A percentile compares a stretch with the other conserved stretches of the same genome.
Evolutionary conservation across 2,113 vertebrate species (phyloP).

Genomic region (Engraulis encrasicolus): DNA sequence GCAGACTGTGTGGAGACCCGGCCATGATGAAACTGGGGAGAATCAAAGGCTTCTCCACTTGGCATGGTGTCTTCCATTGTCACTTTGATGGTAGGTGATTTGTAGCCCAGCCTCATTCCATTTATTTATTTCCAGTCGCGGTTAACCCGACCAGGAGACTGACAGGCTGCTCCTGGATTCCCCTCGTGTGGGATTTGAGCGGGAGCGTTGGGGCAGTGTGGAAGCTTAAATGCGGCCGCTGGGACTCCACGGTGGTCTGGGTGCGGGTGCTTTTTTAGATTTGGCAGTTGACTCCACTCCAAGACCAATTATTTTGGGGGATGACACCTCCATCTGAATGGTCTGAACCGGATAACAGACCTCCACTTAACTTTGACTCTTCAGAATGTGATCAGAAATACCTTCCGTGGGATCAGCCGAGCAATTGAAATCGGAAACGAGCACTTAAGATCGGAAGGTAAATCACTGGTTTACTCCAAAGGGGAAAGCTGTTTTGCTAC

Average conservation of each 20-base stretch:
- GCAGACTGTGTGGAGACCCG: constrained; percentile 62
- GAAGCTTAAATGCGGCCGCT: background rate
- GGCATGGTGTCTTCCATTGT: constrained; percentile 43
- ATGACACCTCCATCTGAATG: background rate
- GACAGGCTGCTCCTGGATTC: constrained; percentile 48
- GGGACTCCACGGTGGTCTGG: background rate
- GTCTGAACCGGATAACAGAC: constrained; percentile 13
- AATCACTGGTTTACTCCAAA: background rate
- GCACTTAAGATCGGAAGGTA: background rate
- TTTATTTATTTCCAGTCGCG: constrained; percentile 32
- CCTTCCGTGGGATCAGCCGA: background rate
- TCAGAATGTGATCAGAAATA: background rate
- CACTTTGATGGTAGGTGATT: constrained; percentile 54
- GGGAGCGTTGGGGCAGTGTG: constrained; percentile 6
- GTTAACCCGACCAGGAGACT: constrained; percentile 43
- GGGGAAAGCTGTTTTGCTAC: background rate
- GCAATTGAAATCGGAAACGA: background rate
- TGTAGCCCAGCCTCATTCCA: constrained; percentile 38
- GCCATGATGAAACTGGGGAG: constrained; percentile 53
- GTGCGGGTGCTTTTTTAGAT: background rate
- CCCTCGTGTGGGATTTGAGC: constrained; percentile 4
- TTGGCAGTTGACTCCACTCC: background rate
- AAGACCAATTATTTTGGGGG: background rate
- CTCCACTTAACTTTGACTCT: background rate
- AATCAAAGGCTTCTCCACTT: constrained; percentile 59